A percentile compares a stretch with the other conserved stretches of the same genome.
phyloP scores from a whole-genome alignment of 2,113 vertebrate species.

The Laticauda colubrina region DNA sequence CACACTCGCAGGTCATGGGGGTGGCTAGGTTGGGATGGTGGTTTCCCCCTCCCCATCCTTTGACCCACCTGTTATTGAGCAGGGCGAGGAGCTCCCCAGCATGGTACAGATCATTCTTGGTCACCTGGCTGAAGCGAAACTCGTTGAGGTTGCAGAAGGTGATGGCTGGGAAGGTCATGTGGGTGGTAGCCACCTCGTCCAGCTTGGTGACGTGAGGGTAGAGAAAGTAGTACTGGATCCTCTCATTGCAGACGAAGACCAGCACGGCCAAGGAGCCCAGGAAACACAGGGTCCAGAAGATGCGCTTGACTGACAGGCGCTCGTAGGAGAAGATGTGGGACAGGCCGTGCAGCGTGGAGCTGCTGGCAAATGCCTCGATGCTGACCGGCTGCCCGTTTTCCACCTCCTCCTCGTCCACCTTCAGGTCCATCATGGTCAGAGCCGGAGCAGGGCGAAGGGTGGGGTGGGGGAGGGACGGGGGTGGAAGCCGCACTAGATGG shows the following conservation, averaged over 20 bases:
- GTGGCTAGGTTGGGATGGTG: no score
- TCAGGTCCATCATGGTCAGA: conserved; percentile 87
- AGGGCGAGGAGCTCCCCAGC: conserved; percentile 94
- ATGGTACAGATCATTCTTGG: conserved; percentile 98
- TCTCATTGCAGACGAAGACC: conserved; percentile 88
- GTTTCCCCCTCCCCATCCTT: conserved; percentile 47
- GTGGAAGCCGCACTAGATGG: conserved; percentile 8
- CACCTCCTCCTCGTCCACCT: conserved; percentile 88
- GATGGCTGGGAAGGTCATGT: conserved; percentile 88
- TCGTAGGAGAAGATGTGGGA: conserved; percentile 98
- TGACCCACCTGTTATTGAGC: conserved; percentile 91
- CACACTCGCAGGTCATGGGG: not conserved
- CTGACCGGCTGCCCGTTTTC: conserved; percentile 84
- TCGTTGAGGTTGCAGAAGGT: conserved; percentile 99
- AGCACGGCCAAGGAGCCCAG: conserved; percentile 87
- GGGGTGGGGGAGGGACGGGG: not conserved
- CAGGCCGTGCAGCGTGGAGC: conserved; percentile 96
- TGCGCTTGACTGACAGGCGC: conserved; percentile 88
- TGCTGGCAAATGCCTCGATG: conserved; percentile 94
- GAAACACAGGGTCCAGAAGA: conserved; percentile 93
- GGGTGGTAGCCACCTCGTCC: conserved; percentile 87
- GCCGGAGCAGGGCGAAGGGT: not conserved
- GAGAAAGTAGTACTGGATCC: conserved; percentile 94
- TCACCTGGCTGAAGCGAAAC: conserved; percentile 94
- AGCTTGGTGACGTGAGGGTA: conserved; percentile 98